Conservation (phyloP, 2,113 vertebrate genomes). For the Ifrita kowaldi region DNA sequence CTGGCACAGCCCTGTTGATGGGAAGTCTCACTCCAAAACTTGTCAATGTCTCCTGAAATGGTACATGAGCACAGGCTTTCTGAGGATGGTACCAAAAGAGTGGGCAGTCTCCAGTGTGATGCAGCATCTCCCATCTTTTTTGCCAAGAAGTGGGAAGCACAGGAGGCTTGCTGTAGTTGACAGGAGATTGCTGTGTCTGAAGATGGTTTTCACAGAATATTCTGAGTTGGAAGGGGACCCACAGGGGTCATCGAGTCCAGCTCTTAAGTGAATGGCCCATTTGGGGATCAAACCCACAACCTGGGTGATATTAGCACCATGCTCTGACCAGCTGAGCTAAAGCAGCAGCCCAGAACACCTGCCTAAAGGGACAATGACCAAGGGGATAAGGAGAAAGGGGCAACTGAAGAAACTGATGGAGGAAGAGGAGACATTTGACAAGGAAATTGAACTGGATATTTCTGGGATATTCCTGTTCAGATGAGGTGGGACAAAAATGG, state of each 20-base stretch:
- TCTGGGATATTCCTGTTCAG: background rate
- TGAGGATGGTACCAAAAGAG: background rate
- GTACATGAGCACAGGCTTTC: background rate
- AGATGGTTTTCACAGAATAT: background rate
- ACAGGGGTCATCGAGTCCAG: background rate
- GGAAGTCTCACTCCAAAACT: background rate
- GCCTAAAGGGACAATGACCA: background rate
- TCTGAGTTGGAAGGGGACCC: background rate
- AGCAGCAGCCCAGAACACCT: background rate
- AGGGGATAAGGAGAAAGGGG: background rate
- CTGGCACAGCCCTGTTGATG: background rate
- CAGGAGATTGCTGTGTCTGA: background rate
- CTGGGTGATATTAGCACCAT: background rate
- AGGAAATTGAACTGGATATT: background rate
- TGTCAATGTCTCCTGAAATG: background rate
- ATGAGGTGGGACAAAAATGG: background rate
- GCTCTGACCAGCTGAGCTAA: background rate
- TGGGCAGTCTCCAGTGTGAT: fast-evolving
- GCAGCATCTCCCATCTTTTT: background rate
- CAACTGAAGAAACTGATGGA: background rate
- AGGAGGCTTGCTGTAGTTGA: background rate
- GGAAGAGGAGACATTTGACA: background rate
- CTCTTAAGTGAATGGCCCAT: background rate
- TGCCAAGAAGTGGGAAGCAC: background rate
- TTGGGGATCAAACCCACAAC: background rate